Evolutionary conservation across 1,140 invertebrate species (phyloP).

Genomic region (Hyposmocoma kahamanoa): DNA sequence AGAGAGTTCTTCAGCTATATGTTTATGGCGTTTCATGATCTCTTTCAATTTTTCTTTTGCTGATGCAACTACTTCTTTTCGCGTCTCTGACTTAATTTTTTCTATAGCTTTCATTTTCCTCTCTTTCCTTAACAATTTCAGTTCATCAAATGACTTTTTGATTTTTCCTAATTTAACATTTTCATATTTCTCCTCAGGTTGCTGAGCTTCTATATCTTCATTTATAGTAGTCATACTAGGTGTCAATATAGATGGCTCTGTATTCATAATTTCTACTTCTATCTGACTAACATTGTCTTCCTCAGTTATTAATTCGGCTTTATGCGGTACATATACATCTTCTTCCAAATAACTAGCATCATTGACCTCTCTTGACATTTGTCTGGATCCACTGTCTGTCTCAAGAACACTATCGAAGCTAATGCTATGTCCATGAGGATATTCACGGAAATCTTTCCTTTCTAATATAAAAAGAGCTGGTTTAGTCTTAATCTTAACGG

Average conservation of each 20-base stretch:
- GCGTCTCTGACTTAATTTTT: conserved; percentile 64
- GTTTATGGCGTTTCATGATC: conserved; percentile 67
- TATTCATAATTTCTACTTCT: background rate
- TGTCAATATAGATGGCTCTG: background rate
- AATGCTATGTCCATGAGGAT: conserved; percentile 14
- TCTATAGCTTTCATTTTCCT: conserved; percentile 54
- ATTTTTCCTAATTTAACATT: conserved; percentile 22
- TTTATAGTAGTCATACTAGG: background rate
- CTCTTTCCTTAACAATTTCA: conserved; percentile 41
- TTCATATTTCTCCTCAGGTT: background rate
- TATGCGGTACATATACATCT: background rate
- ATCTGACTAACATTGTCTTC: background rate
- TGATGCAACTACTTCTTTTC: conserved; percentile 60
- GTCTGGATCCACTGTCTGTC: background rate
- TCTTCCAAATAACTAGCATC: background rate
- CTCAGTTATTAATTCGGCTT: background rate
- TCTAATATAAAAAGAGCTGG: conserved; percentile 86
- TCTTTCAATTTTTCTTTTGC: conserved; percentile 71
- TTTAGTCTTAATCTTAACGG: conserved; percentile 86
- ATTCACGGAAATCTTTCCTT: conserved; percentile 61
- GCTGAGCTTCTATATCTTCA: conserved; percentile 6
- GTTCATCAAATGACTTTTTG: conserved; percentile 44
- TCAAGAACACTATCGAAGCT: background rate
- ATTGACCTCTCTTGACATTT: background rate
- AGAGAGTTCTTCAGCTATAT: conserved; percentile 55